Conservation (phyloP, 2,113 vertebrate species). For the Pseudorhombus dupliciocellatus region DNA sequence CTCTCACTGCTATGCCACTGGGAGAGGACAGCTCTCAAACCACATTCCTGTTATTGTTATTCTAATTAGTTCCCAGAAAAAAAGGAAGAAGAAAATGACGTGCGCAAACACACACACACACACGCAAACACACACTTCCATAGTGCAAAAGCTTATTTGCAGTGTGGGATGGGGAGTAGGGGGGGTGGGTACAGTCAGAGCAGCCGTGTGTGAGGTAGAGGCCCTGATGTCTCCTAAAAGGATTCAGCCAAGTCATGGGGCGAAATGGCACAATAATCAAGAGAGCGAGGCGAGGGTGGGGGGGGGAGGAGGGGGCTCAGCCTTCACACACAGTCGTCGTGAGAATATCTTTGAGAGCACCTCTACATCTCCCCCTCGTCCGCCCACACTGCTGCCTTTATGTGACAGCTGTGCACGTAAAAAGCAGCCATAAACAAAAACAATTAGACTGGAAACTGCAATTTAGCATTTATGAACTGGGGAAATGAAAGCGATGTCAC, state of each 20-base stretch:
- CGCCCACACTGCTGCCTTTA: conserved; percentile 46
- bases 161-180: conserved; percentile 51
- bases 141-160: conserved; percentile 63
- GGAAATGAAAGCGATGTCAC: conserved; percentile 42
- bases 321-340: conserved; percentile 68
- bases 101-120: conserved; percentile 46
- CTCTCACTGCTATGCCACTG: conserved; percentile 68
- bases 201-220: conserved; percentile 71
- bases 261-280: conserved; percentile 76
- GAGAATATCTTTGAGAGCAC: conserved; percentile 66
- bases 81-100: conserved; percentile 35
- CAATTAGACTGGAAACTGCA: conserved; percentile 47
- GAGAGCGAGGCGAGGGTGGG: conserved; percentile 53
- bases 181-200: conserved; percentile 48
- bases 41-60: conserved; percentile 83
- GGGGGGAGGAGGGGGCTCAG: conserved; percentile 30
- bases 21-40: conserved; percentile 69
- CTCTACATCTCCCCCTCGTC: conserved; percentile 56
- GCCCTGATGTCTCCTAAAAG: conserved; percentile 72
- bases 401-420: conserved; percentile 64
- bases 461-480: conserved; percentile 55
- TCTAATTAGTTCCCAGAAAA: conserved; percentile 76
- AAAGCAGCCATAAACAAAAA: conserved; percentile 62
- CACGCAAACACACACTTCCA: conserved; percentile 57
- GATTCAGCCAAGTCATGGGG: conserved; percentile 67